These are phyloP conservation scores for Chrysolina oricalcia DNA, from an alignment of 2,888 invertebrate species.

Conservation along the genomic window DNA sequence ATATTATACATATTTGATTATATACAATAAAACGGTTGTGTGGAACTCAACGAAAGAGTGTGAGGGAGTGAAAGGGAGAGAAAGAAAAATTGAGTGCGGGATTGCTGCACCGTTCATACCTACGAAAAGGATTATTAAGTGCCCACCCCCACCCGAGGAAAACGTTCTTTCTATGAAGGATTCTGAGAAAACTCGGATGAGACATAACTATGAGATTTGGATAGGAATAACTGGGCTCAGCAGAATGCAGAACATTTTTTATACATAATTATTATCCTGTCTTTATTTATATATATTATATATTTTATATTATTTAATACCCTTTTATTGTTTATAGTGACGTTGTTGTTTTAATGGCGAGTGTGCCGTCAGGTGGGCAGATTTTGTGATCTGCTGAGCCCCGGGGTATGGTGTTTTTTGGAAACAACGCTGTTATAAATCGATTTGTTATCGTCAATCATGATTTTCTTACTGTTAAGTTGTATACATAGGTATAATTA, in stretches of 20 bases:
- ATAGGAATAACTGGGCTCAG: slow-evolving; percentile 52
- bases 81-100: not conserved
- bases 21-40: slow-evolving; percentile 63
- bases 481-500: slow-evolving; percentile 67
- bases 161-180: not conserved
- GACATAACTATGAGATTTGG: no score
- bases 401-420: slow-evolving; percentile 38
- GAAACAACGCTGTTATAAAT: slow-evolving; percentile 50
- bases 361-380: slow-evolving; percentile 51
- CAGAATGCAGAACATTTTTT: slow-evolving; percentile 61
- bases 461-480: slow-evolving; percentile 69
- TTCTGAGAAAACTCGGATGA: no score
- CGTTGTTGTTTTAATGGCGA: slow-evolving; percentile 63
- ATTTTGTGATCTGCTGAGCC: slow-evolving; percentile 63
- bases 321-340: slow-evolving; percentile 67
- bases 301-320: slow-evolving; percentile 68
- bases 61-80: not conserved
- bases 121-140: not conserved
- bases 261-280: slow-evolving; percentile 60
- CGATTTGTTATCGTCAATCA: slow-evolving; percentile 64
- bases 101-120: not conserved
- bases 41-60: slow-evolving; percentile 36
- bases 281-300: slow-evolving; percentile 65
- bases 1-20: slow-evolving; percentile 66
- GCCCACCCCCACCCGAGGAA: not conserved